Evolutionary conservation across 2,113 vertebrate species (phyloP), one percentile per base, ranked within the genome.

Genomic region (Dinomys branickii): DNA sequence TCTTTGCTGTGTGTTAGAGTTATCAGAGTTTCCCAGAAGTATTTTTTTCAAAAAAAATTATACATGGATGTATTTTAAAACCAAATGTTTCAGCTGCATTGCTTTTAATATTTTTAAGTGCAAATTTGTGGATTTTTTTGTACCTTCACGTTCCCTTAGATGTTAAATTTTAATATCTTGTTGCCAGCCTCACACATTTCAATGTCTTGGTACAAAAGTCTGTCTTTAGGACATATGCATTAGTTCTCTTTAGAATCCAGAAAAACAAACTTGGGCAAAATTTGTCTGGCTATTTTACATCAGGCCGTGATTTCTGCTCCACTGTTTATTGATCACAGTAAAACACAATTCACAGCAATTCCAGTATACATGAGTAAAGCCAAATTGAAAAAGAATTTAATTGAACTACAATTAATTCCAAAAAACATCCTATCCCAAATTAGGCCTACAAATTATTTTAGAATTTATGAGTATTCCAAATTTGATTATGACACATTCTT

Each of bases 21-120:
- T 98, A 99, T 99, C 98, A 98, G 99, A 98, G 99, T 99, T 99
- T 99, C 99, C 99, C 99, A 99, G 99, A 99, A 99, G 97, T 98
- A 95, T 81, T 90, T 93, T 94, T 98, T 94, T 97, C 67, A 17
- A 69, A 85, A 35, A 91, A 88, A 94, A 89, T 90, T 96, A 95
- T 95, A 83, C 80, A 88, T 92, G 94, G 97, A 97, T 97, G 73
- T 97, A 98, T 97, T 98, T 94, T 95, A 96, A 98, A 97, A 98
- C 94, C 94, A 1, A 0, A 78, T 95, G 56, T 97, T 94, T 94
- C 80, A 98, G 88, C 80, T 90, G 63, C 1, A 1, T 92, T 98
- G 89, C 41, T 97, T 50, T 50, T 52, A 96, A 96, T 87, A 75
- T 58, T 80, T 94, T 80, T 67, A 56, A 73, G 87, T 89, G 56